Evolutionary conservation across 2,888 invertebrate species (phyloP).

Genomic region (Acanthacorydalis orientalis): DNA sequence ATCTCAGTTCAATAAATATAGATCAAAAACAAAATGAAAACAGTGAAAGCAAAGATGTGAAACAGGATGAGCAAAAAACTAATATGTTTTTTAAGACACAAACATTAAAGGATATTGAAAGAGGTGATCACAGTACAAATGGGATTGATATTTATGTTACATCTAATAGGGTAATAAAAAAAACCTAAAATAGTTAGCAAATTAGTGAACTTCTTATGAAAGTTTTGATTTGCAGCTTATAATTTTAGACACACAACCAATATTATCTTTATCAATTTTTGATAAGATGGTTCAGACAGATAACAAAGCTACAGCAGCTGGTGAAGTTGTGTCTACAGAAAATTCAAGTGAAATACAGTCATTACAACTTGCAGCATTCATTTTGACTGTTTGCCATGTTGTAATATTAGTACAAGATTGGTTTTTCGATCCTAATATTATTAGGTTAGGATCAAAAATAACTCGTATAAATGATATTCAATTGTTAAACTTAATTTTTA

Average conservation of each 20-base stretch:
- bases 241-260: slow-evolving; percentile 73
- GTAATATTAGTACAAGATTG: slow-evolving; percentile 80
- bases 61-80: neutral
- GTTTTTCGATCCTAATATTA: slow-evolving; percentile 67
- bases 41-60: neutral
- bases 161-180: slow-evolving; percentile 32
- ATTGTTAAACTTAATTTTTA: no score
- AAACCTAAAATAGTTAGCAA: neutral
- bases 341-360: slow-evolving; percentile 49
- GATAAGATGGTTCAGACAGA: slow-evolving; percentile 42
- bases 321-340: slow-evolving; percentile 45
- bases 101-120: slow-evolving; percentile 31
- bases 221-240: slow-evolving; percentile 42
- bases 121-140: slow-evolving; percentile 55
- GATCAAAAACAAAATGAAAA: neutral
- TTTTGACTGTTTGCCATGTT: slow-evolving; percentile 82
- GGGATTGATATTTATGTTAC: slow-evolving; percentile 54
- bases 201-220: no score
- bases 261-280: slow-evolving; percentile 46
- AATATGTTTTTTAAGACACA: slow-evolving; percentile 19
- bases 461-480: no score
- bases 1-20: neutral
- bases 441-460: slow-evolving; percentile 36
- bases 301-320: slow-evolving; percentile 29
- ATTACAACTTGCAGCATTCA: slow-evolving; percentile 63